Base-by-base conservation (phyloP, 2,797 vertebrate species). In the Lepilemur ruficaudatus region DNA sequence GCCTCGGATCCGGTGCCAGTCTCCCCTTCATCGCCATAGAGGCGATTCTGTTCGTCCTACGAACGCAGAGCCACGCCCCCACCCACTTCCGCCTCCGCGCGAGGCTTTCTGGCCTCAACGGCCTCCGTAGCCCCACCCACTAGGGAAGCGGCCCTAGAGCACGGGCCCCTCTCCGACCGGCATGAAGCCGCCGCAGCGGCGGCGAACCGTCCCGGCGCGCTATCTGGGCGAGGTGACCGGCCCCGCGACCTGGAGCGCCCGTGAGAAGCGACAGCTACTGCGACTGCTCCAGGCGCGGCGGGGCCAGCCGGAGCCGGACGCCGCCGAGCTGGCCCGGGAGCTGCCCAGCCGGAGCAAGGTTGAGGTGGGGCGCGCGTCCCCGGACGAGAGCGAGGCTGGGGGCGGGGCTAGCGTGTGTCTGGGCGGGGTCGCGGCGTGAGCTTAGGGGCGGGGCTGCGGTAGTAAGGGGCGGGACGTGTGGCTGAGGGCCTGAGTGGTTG, bases 231-330 rank as follows among this genome's bases (percentile, higher is more conserved):
- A 91, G 32, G 84, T 30, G 67, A 84, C 38, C 11, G 61, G 92
- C 9, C 80, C 93, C 18, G 8, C 83, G 4, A 90, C 86, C 43
- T 98, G 98, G 98, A 97, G 65, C 57, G 25, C 91, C n/a, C 96
- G 96, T 41, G 98, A 98, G 83, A 98, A 97, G 91, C 96, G 97
- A 67, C 96, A 97, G 67, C 94, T 98, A 17, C 86, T 98, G 28
- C 94, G 94, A 43, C 91, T 97, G 0, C 96, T 98, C 79, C 90
- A 96, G 59, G 82, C 84, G 12, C 92, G 96, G 75, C 95, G 65
- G 46, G 97, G 46, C 23, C 91, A 96, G 88, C 93, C 90, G 41
- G 97, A 97, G 57, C 96, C 95, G 0, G 87, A 86, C 10, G 83
- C 95, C 5, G 63, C 85, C 9, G 96, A 97, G 57, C 84, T 97